Percentiles rank a stretch among this genome's conserved stretches.
phyloP scores from a whole-genome alignment of 2,888 invertebrate species.

The Dexiosoma caninum region DNA sequence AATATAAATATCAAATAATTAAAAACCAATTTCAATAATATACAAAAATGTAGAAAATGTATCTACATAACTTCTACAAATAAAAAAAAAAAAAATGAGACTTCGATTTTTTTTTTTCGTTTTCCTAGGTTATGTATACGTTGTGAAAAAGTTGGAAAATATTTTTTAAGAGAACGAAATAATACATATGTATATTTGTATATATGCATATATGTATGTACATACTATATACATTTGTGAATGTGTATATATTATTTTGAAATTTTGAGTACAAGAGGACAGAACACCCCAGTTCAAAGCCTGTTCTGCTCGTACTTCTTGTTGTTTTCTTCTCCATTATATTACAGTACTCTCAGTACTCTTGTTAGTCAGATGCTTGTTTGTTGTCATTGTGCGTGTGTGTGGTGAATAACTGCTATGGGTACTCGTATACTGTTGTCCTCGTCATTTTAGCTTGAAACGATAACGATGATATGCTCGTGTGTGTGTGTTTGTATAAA shows the following conservation, averaged over 20 bases:
- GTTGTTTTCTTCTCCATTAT: background rate
- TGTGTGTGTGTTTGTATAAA: background rate
- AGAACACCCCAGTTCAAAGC: constrained; percentile 17
- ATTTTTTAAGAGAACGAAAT: constrained; percentile 42
- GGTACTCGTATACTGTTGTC: constrained; percentile 19
- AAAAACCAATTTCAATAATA: background rate
- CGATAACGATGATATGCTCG: background rate
- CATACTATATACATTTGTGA: background rate
- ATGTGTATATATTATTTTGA: background rate
- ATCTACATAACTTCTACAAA: constrained; percentile 1
- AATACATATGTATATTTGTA: background rate
- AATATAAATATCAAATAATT: background rate
- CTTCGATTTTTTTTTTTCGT: constrained; percentile 67
- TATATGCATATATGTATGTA: background rate
- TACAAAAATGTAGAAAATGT: constrained; percentile 12
- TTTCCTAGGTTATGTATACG: constrained; percentile 66
- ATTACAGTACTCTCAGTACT: constrained; percentile 20
- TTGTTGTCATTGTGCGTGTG: constrained; percentile 4
- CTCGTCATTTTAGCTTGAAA: constrained; percentile 4
- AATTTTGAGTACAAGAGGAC: constrained; percentile 16
- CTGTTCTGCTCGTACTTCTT: background rate
- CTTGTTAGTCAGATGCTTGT: constrained; percentile 7
- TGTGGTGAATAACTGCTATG: background rate
- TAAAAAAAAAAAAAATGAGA: constrained; percentile 29
- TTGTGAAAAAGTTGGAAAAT: constrained; percentile 36